Evolutionary conservation across 2,888 invertebrate genomes (phyloP), one percentile per base, ranked within the genome.

Genomic region (Xylophagus ater): DNA sequence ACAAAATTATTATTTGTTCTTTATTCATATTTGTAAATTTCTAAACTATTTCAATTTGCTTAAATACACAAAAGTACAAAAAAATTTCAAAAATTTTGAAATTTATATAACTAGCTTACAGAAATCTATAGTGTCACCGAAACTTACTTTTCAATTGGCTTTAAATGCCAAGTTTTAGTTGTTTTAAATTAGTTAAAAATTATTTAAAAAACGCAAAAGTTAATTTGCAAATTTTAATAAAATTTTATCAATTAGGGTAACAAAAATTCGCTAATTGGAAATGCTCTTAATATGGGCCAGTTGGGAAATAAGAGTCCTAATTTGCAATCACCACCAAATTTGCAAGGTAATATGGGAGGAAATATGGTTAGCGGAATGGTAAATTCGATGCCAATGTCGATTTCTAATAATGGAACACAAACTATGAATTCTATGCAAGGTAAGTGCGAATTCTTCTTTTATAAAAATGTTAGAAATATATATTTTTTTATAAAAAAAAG

Each of bases 251-350:
- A n/a, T 35, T 44, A 65, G 55, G 53, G 56, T 28, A 62, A 60
- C 23, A 65, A 64, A 44, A 58, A 53, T 46, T 50, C 56, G 24
- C 59, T 65, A 54, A 58, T 61, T 37, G 60, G 58, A 52, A 72
- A 82, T 59, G 74, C 78, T 35, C 74, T 83, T 70, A 74, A 77
- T 46, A 75, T 80, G 63, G 81, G 77, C 57, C 78, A 78, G 55
- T 68, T 85, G 61, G 82, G 83, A 47, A 85, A 74, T 66, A 85
- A 85, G 63, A 84, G 83, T 63, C 84, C 85, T 47, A 85, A 79
- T 59, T 68, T 87, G 59, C 87, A 87, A 63, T 86, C 86, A 39
- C 85, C 86, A 41, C 85, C 85, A 33, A 85, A 86, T 56, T 81
- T 83, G 52, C 80, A 81, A 47, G 81, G 81, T 46, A 78, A 80